phyloP scores from a whole-genome alignment of 2,888 invertebrate genomes.

The Drosophila putrida region DNA sequence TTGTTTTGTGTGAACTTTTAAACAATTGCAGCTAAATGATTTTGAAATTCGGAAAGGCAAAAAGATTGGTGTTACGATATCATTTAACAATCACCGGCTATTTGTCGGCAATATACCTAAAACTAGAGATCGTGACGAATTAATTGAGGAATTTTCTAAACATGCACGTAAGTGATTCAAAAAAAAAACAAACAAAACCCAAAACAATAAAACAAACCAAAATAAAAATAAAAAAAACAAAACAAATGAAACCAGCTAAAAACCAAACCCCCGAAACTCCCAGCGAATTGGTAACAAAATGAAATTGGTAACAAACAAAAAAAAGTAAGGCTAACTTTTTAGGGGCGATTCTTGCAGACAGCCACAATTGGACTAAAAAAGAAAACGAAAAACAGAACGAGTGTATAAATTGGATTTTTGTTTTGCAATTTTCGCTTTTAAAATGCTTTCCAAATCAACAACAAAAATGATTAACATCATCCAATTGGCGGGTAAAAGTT shows the following conservation, averaged over 20 bases:
- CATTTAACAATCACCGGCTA: conserved; percentile 99
- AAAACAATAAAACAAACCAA: conserved; percentile 60
- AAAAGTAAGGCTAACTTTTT: conserved; percentile 51
- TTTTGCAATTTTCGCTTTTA: conserved; percentile 85
- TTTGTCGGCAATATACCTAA: conserved; percentile 99
- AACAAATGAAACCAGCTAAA: conserved; percentile 48
- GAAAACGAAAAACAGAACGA: conserved; percentile 37
- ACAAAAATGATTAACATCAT: not conserved
- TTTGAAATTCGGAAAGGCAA: conserved; percentile 99
- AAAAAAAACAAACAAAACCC: conserved; percentile 64
- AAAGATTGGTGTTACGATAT: conserved; percentile 99
- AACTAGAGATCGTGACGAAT: conserved; percentile 99
- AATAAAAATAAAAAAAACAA: conserved; percentile 37
- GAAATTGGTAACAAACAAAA: conserved; percentile 28
- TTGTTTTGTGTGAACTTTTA: conserved; percentile 86
- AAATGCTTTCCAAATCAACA: conserved; percentile 57
- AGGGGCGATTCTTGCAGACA: conserved; percentile 82
- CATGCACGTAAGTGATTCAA: conserved; percentile 96
- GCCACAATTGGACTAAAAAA: conserved; percentile 41
- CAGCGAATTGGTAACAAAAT: conserved; percentile 59
- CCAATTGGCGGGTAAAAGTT: conserved; percentile 20
- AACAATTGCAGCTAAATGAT: conserved; percentile 99
- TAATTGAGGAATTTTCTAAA: conserved; percentile 99
- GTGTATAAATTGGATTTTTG: conserved; percentile 84
- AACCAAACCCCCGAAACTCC: conserved; percentile 21